phyloP scores from a whole-genome alignment of 2,113 vertebrate species.

The Myrmophylax atrothorax region DNA sequence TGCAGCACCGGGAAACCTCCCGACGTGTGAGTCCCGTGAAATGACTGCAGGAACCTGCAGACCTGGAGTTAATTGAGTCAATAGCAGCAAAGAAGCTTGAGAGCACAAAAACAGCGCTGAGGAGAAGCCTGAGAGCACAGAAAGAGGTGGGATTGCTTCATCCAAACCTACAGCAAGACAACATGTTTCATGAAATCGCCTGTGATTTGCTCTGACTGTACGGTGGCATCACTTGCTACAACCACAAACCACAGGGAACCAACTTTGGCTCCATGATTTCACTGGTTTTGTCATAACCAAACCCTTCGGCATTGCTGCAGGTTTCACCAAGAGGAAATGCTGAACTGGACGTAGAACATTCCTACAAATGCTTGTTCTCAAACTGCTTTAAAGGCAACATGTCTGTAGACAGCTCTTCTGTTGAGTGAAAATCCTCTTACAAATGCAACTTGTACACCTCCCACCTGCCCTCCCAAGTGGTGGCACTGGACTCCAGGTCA shows the following conservation, averaged over 20 bases:
- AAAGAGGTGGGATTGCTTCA: not conserved
- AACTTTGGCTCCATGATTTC: not conserved
- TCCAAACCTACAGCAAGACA: not conserved
- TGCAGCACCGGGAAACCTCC: not conserved
- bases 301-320: not conserved
- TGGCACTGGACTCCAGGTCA: not conserved
- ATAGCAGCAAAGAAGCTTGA: not conserved
- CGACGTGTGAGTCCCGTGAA: not conserved
- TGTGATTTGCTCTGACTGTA: not conserved
- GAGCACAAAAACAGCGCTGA: not conserved
- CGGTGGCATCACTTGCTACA: not conserved
- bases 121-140: not conserved
- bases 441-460: not conserved
- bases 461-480: not conserved
- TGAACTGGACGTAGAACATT: not conserved
- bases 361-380: not conserved
- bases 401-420: not conserved
- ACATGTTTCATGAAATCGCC: not conserved
- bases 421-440: not conserved
- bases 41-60: not conserved
- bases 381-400: not conserved
- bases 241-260: not conserved
- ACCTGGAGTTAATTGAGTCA: not conserved
- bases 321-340: not conserved
- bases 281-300: not conserved